Evolutionary conservation across 2,888 invertebrate species (phyloP).

Genomic region (Eustalomyia histrio): DNA sequence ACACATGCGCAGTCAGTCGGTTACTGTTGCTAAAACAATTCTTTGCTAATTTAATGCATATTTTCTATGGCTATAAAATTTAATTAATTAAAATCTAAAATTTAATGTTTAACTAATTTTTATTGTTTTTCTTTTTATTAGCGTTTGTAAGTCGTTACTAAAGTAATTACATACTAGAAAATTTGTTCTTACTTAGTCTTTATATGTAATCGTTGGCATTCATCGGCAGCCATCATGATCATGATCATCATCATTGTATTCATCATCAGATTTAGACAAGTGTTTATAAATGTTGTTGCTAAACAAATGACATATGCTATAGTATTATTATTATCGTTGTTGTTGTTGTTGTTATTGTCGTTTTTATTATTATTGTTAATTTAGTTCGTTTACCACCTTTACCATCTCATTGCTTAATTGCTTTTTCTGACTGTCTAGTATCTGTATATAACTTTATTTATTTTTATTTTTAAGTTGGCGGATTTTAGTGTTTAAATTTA

Average conservation of each 20-base stretch:
- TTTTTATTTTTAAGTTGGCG: neutral
- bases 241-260: no score
- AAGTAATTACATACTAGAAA: no score
- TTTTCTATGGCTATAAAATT: neutral
- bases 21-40: neutral
- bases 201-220: no score
- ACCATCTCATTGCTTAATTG: conserved; percentile 42
- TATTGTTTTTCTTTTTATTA: neutral
- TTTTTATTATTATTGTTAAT: conserved; percentile 28
- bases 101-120: neutral
- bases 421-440: conserved; percentile 16
- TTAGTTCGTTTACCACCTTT: conserved; percentile 27
- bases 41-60: neutral
- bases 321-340: no score
- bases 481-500: conserved; percentile 23
- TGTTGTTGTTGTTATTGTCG: conserved; percentile 16
- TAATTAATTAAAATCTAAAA: neutral
- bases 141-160: no score
- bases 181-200: no score
- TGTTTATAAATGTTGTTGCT: conserved; percentile 19
- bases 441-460: neutral
- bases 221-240: no score
- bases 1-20: neutral
- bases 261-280: neutral
- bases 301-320: conserved; percentile 24